Percentiles rank a stretch among this genome's conserved stretches.
Conservation (phyloP, 1,140 invertebrate genomes). For the Zeugodacus cucurbitae region DNA sequence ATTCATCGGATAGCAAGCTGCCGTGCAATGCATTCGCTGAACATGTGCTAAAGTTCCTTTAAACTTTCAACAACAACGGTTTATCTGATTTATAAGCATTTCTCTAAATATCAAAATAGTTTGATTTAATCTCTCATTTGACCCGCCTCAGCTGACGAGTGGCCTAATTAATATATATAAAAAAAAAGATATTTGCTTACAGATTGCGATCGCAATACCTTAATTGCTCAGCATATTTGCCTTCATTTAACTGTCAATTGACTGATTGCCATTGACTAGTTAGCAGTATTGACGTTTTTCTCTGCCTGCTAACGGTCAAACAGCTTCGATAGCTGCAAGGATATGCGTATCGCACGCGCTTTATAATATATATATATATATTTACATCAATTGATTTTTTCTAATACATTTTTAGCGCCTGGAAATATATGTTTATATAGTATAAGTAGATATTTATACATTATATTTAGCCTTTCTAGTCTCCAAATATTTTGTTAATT, state of each 20-base stretch:
- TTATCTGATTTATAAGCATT: too few relatives aligned
- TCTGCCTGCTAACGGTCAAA: neutral
- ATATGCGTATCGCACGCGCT: neutral
- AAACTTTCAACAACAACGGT: too few relatives aligned
- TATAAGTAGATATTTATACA: neutral
- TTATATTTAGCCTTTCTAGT: neutral
- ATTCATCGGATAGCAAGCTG: too few relatives aligned
- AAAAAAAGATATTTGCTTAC: neutral
- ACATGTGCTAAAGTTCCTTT: too few relatives aligned
- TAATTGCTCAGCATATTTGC: neutral
- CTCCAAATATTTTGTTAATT: neutral
- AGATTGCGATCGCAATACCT: neutral
- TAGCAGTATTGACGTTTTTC: neutral
- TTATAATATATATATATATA: neutral
- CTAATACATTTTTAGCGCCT: neutral
- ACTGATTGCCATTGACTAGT: neutral
- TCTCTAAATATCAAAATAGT: too few relatives aligned
- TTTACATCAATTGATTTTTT: conserved; percentile 14
- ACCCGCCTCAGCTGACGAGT: neutral
- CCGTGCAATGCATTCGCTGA: too few relatives aligned
- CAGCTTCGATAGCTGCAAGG: neutral
- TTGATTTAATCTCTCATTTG: too few relatives aligned
- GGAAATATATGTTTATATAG: neutral
- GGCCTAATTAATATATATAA: neutral
- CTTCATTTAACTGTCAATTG: neutral